A percentile compares a stretch with the other conserved stretches of the same genome.
Conservation (phyloP, 2,888 invertebrate species). For the Meiosimyza decipiens region DNA sequence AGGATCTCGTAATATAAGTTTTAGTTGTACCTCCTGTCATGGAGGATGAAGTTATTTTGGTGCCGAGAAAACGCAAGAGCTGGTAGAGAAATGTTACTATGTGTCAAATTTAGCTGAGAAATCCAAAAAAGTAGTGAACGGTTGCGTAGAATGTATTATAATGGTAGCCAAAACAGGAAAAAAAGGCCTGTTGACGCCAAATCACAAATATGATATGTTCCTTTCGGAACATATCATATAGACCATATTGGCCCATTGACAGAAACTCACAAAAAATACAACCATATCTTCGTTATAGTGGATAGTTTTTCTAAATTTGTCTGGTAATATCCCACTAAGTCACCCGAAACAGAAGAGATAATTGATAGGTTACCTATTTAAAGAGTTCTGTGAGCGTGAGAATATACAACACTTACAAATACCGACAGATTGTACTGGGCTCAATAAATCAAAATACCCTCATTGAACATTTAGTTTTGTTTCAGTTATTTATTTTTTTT, state of each 20-base stretch:
- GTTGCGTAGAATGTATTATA: constrained; percentile 42
- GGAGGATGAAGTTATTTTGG: constrained; percentile 47
- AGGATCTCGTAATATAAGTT: not conserved
- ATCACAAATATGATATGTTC: constrained; percentile 54
- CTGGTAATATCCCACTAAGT: constrained; percentile 57
- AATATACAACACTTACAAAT: constrained; percentile 52
- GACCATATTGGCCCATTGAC: constrained; percentile 59
- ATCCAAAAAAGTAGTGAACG: constrained; percentile 23
- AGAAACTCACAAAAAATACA: constrained; percentile 53
- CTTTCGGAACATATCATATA: constrained; percentile 54
- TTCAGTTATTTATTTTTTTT: no score
- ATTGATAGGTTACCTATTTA: constrained; percentile 55
- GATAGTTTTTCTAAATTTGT: constrained; percentile 36
- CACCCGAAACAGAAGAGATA: constrained; percentile 50
- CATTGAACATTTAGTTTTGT: no score
- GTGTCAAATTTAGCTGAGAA: constrained; percentile 43
- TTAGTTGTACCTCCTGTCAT: constrained; percentile 6
- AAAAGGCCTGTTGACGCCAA: constrained; percentile 53
- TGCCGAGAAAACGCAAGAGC: constrained; percentile 48
- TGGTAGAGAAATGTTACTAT: constrained; percentile 50
- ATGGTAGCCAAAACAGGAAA: constrained; percentile 51
- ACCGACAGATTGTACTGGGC: no score
- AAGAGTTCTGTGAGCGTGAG: constrained; percentile 53
- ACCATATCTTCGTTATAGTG: constrained; percentile 55
- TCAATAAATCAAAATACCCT: no score